A percentile compares a stretch with the other conserved stretches of the same genome.
Evolutionary conservation across 1,140 invertebrate species (phyloP).

Genomic region (Harpegnathos saltator): DNA sequence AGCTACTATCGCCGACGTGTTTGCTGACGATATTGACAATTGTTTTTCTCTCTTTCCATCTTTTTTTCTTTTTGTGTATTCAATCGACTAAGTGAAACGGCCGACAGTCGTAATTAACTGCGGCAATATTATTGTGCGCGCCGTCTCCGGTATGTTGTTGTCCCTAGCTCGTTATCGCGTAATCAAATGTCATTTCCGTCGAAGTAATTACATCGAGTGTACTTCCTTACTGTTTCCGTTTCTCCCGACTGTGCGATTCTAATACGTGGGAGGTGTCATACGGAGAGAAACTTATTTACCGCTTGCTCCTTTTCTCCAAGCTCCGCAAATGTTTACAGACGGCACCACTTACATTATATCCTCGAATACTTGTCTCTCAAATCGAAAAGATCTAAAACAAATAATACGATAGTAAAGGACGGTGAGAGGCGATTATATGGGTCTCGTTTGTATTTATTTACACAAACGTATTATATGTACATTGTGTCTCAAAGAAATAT

Average conservation of each 20-base stretch:
- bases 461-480: too few species aligned
- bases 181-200: neutral
- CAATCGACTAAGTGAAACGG: neutral
- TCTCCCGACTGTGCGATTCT: too few species aligned
- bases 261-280: neutral
- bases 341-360: too few species aligned
- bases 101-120: neutral
- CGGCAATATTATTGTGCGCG: neutral
- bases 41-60: neutral
- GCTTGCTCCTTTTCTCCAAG: too few species aligned
- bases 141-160: neutral
- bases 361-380: slow-evolving; percentile 26
- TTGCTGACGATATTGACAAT: neutral
- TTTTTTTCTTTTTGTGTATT: neutral
- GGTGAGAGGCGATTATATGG: too few species aligned
- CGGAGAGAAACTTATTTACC: neutral
- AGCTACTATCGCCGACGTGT: too few species aligned
- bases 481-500: too few species aligned
- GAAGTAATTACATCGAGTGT: slow-evolving; percentile 18
- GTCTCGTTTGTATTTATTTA: too few species aligned
- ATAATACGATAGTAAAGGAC: too few species aligned
- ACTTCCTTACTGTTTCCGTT: neutral
- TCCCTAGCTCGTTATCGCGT: neutral
- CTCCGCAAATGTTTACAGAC: too few species aligned
- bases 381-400: neutral